Base-by-base conservation (phyloP, 2,113 vertebrate genomes). In the Melanotaenia duboulayi region DNA sequence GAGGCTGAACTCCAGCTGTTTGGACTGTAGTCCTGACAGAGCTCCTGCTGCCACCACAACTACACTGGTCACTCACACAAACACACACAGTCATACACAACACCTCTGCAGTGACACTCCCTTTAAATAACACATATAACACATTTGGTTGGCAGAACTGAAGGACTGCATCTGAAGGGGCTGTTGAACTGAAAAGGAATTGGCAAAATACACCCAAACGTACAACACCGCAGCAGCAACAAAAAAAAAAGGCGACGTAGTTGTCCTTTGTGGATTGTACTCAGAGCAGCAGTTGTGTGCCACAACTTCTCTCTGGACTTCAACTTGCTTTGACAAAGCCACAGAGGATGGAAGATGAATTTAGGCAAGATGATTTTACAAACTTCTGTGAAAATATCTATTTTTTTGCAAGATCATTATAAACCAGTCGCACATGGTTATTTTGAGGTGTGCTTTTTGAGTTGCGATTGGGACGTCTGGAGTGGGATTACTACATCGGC, bases 401-500 rank as follows among this genome's bases (percentile, higher is more conserved):
- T 89, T 87, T 91, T 83, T 90, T 86, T 89, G 86, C 87, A 64
- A 90, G 84, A 87, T 80, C 65, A 28, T 80, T 89, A 72, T 76
- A 81, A 87, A 67, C 73, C 76, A 79, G 82, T 83, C 57, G 74
- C 83, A 78, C 80, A 59, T 58, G 22, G 58, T 71, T 66, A 71
- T 80, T 70, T 83, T 78, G 83, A 81, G 81, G 80, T 70, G 93
- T 94, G 93, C 92, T 91, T 94, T 42, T 94, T 94, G 94, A 95
- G 93, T 93, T 94, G 95, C 92, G 39, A 69, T 81, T 78, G 87
- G 86, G 77, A 82, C 60, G 82, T 82, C 23, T 16, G 74, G 76
- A 63, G 71, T 13, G 68, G 80, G 94, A 94, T 94, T 95, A 92
- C 96, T 96, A 96, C 96, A 95, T 96, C 95, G 94, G 94, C 95